Evolutionary conservation across 2,888 invertebrate genomes (phyloP), one percentile per base, ranked within the genome.

Genomic region (Cheilosia soror): DNA sequence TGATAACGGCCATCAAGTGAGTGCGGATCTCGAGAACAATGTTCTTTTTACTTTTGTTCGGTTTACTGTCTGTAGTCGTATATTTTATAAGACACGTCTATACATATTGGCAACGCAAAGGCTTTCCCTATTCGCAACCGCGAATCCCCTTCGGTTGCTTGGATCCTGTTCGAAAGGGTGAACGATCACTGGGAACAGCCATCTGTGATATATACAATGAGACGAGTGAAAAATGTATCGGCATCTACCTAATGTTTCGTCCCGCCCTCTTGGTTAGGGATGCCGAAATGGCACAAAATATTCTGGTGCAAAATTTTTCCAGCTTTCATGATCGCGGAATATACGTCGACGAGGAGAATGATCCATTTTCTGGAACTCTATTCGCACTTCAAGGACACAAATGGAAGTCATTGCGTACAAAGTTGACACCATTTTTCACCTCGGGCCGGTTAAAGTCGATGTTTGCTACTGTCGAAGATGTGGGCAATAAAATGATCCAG

Each of bases 241-340:
- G 95, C 0, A 91, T 95, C 89, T 95, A 95, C 89, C 93, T 94
- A 79, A 93, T 95, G 82, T 93, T 94, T 80, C 92, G 93, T 47
- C 95, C 95, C 2, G 94, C 94, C n/a, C 90, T 96, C 40, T 89
- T 95, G 37, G 91, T 95, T 6, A 92, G 95, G 75, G 95, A 95
- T 90, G 93, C 94, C 9, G 93, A 94, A 13, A 89, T 95, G 81
- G 94, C 94, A 2, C 94, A 94, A 87, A 92, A 93, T 62, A 93
- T 96, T 27, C 89, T 95, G 87, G 93, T 94, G 55, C 94, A 93
- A 88, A 95, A 95, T 89, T 96, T 95, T 87, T 92, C 92, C 11
- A 92, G 94, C 89, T 96, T 96, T 87, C 93, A 94, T 89, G 95
- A 95, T 87, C 94, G 95, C 60, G 95, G 95, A 0, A 92, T 94